A percentile compares a stretch with the other conserved stretches of the same genome.
Evolutionary conservation across 2,888 invertebrate genomes (phyloP).

Genomic region (Tricholauxania praeusta): DNA sequence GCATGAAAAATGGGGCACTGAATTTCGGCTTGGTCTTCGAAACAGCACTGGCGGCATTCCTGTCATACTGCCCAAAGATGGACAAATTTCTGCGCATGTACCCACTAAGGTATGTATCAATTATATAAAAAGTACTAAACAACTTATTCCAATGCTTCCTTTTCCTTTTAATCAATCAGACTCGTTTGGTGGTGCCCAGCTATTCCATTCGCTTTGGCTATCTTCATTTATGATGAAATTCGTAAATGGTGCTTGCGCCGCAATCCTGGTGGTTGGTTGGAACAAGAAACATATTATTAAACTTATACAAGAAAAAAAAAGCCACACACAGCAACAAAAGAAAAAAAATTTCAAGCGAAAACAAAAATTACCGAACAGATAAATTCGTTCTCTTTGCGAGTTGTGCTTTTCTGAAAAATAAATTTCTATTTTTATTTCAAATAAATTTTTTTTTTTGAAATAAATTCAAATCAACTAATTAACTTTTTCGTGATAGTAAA

Average conservation of each 20-base stretch:
- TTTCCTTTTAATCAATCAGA: slow-evolving; percentile 72
- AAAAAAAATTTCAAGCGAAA: slow-evolving; percentile 43
- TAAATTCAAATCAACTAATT: too few species aligned
- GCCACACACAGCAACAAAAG: slow-evolving; percentile 40
- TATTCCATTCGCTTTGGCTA: slow-evolving; percentile 96
- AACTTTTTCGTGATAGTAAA: too few species aligned
- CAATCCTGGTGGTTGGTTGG: slow-evolving; percentile 98
- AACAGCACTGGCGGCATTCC: slow-evolving; percentile 93
- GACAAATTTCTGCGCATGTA: slow-evolving; percentile 98
- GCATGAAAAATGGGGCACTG: slow-evolving; percentile 98
- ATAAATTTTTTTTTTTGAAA: too few species aligned
- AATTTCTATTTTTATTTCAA: too few species aligned
- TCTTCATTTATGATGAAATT: slow-evolving; percentile 99
- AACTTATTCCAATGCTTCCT: slow-evolving; percentile 19
- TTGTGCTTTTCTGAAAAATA: too few species aligned
- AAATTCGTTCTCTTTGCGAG: too few species aligned
- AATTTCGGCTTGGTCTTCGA: slow-evolving; percentile 97
- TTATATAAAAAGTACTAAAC: not conserved
- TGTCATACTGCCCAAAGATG: slow-evolving; percentile 97
- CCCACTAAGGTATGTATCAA: slow-evolving; percentile 87
- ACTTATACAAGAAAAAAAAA: slow-evolving; percentile 48
- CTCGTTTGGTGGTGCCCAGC: slow-evolving; percentile 99
- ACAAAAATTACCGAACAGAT: slow-evolving; percentile 57
- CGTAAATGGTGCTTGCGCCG: slow-evolving; percentile 97
- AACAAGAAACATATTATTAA: slow-evolving; percentile 99